Base-by-base conservation (phyloP, 1,140 invertebrate species). In the Lasioglossum albipes region DNA sequence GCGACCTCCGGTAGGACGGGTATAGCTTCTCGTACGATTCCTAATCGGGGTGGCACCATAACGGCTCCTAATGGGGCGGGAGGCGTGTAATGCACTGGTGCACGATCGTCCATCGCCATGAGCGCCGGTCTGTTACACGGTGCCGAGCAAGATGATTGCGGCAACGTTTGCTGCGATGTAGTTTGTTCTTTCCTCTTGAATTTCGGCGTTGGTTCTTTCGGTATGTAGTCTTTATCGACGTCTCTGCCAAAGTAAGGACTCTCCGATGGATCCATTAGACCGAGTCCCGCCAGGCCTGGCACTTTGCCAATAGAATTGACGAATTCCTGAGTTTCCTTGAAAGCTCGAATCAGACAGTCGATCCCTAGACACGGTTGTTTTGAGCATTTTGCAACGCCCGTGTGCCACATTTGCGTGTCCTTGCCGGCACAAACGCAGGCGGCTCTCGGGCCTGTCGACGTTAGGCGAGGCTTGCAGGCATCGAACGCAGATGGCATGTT, bases 221-320 rank as follows among this genome's bases (percentile, higher is more conserved):
- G 16, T 7, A 59, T 52, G 5, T 75, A 79, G 49, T 87, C 84
- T 7, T 42, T 77, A 20, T 84, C 75, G 6, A 69, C 3, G 9
- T 85, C 62, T 31, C 82, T 84, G 7, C 87, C 86, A 52, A 90
- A 92, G 62, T 89, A 92, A 27, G 91, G 92, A 81, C 91, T 93
- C 42, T 92, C 91, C 1, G 84, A 75, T 22, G 91, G 90, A 61
- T 91, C 91, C 79, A 91, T 84, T 27, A 93, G 71, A 12, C 91
- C 91, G 0, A 93, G 78, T 10, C 91, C 91, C 6, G 85, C 80
- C 13, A 92, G 57, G 20, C 91, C 91, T 13, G 84, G 89, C 41
- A 91, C 89, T 20, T 88, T 92, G 0, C 89, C 91, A 10, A 92
- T 49, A 0, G 91, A 91, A 78, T 93, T 85, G 0, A 93, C 86